These are phyloP conservation scores for Acanthurus tractus DNA, from an alignment of 2,797 vertebrate species.

Conservation along the genomic window DNA sequence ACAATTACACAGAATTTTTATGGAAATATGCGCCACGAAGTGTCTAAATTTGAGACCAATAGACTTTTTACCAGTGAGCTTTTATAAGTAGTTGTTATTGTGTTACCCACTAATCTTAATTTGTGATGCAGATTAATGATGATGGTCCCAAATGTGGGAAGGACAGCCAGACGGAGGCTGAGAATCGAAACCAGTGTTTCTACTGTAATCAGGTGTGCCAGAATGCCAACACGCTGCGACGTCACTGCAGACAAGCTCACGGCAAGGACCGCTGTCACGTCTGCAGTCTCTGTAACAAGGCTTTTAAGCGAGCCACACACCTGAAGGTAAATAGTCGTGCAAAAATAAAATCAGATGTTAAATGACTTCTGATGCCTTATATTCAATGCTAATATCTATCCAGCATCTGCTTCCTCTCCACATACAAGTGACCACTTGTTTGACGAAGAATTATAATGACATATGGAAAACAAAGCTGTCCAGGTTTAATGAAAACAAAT, in stretches of 20 bases:
- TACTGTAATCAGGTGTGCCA: conserved; percentile 91
- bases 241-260: conserved; percentile 92
- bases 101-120: conserved; percentile 5
- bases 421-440: background rate
- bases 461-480: too few species aligned
- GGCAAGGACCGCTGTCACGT: conserved; percentile 96
- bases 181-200: conserved; percentile 90
- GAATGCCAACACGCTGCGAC: conserved; percentile 89
- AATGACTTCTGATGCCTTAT: background rate
- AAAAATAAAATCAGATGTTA: background rate
- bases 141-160: conserved; percentile 81
- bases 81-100: background rate
- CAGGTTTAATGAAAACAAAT: too few species aligned
- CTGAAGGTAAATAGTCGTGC: conserved; percentile 89
- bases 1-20: background rate
- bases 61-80: background rate
- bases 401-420: background rate
- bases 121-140: conserved; percentile 84
- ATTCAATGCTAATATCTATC: background rate
- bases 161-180: conserved; percentile 82
- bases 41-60: background rate
- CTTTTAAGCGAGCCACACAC: conserved; percentile 97
- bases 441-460: background rate
- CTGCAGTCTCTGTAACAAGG: conserved; percentile 93
- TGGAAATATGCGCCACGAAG: background rate